Base-by-base conservation (phyloP, 2,113 vertebrate genomes). In the Anhinga anhinga region DNA sequence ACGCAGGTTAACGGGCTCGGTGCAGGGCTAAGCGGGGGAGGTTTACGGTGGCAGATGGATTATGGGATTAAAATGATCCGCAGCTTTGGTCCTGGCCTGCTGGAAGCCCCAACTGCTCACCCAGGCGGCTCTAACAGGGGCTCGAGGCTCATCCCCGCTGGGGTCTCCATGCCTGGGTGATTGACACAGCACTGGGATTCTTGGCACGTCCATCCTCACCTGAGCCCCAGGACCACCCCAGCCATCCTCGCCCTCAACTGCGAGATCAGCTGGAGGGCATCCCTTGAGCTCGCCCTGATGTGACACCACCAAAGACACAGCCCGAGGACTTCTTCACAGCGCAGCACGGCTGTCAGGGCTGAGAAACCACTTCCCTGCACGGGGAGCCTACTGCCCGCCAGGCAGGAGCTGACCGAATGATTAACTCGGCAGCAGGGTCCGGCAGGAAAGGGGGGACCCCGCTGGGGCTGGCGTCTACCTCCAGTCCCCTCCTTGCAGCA, bases 31-130 rank as follows among this genome's bases (percentile, higher is more conserved):
- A 66, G 52, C 26, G 7, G 50, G 49, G 78, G 36, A 50, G 11
- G 1, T 58, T 25, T 14, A 4, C 22, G 7, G 59, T 2, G 36
- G 18, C 36, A 42, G 25, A 0, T 22, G 65, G 47, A 25, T 6
- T 32, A 5, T 1, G 29, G 58, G 52, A 52, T 67, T 47, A 10
- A 40, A 44, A 30, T 0, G 1, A n/a, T 10, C 26, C 30, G 2
- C 5, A 12, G 82, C 21, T 42, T 38, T 36, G 36, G 53, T 17
- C 50, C 59, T 11, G 20, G 27, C 27, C 15, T n/a, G 65, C 58
- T 50, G 17, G 34, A 79, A 78, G 56, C 65, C 49, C 49, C 42
- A 23, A 3, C 65, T 38, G 50, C 50, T 72, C 71, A 29, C 20
- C 9, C 71, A 58, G 22, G 55, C 1, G 1, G 15, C 38, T 67